Base-by-base conservation (phyloP, 2,888 invertebrate species). In the Furcula furcula region DNA sequence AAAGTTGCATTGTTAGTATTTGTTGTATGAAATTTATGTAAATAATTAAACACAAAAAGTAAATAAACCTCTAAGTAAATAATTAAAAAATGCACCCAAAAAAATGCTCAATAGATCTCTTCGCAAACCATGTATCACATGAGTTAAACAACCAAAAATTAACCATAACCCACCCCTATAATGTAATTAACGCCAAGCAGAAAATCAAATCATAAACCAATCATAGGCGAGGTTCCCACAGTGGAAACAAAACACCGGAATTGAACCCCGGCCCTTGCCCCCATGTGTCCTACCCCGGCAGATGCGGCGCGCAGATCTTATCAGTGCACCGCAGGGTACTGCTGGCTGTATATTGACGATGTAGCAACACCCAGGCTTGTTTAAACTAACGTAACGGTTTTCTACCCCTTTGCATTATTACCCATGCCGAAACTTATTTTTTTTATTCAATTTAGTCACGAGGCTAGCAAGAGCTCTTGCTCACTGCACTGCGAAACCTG, bases 261-360 rank as follows among this genome's bases (percentile, higher is more conserved):
- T 77, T 57, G 73, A 80, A 78, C 79, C 82, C 76, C 76, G 68
- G 71, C 76, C 78, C 72, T 69, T 62, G 55, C 65, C 63, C 62
- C 55, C 54, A 46, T 45, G 48, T 37, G 54, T 41, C 55, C 57
- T 57, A 59, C 63, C 55, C 45, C 60, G 77, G 83, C 87, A 87
- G 87, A 87, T 86, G 86, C 79, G 78, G 69, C 72, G 43, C 40
- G 52, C 46, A 79, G 87, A 88, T 88, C 76, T 83, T 87, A 83
- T 76, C 79, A 70, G 46, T 45, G 62, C 78, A 65, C 83, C 76
- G 71, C 84, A 72, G 85, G 82, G 77, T 67, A 65, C 64, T 69
- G 75, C 71, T 67, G 75, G 78, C 80, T 76, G 75, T 81, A 68
- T 71, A 71, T 68, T 70, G 68, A 75, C 77, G 74, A 75, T 68